Percentiles rank a stretch among this genome's conserved stretches.
Evolutionary conservation across 2,113 vertebrate species (phyloP).

Genomic region (Cynopterus brachyotis): DNA sequence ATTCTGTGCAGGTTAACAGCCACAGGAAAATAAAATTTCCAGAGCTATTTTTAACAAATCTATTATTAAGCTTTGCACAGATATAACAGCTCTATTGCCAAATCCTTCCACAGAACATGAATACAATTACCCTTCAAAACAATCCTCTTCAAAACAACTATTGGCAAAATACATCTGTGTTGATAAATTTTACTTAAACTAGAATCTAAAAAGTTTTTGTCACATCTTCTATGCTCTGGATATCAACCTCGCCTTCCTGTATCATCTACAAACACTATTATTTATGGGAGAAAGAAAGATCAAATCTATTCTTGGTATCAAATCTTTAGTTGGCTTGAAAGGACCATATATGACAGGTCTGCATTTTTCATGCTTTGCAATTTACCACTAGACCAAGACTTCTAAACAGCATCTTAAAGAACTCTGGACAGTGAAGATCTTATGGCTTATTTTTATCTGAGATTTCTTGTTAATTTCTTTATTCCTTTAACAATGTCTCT

Average conservation of each 20-base stretch:
- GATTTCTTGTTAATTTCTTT: background rate
- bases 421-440: background rate
- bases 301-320: slow-evolving; percentile 59
- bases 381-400: slow-evolving; percentile 29
- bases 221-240: background rate
- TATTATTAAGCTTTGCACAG: background rate
- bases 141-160: slow-evolving; percentile 21
- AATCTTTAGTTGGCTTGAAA: slow-evolving; percentile 53
- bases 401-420: slow-evolving; percentile 27
- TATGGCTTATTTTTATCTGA: background rate
- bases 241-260: slow-evolving; percentile 29
- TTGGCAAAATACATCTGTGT: background rate
- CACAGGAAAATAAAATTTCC: background rate
- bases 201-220: background rate
- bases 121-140: background rate
- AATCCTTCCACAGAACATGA: background rate
- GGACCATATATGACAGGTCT: slow-evolving; percentile 43
- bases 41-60: background rate
- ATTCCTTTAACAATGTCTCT: background rate
- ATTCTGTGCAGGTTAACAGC: background rate
- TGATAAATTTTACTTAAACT: slow-evolving; percentile 34
- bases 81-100: background rate
- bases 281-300: slow-evolving; percentile 47
- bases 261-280: slow-evolving; percentile 47
- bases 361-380: slow-evolving; percentile 58